These are phyloP conservation scores for Paedocypris sp. DNA, from an alignment of 2,113 vertebrate genomes.

Conservation along the genomic window DNA sequence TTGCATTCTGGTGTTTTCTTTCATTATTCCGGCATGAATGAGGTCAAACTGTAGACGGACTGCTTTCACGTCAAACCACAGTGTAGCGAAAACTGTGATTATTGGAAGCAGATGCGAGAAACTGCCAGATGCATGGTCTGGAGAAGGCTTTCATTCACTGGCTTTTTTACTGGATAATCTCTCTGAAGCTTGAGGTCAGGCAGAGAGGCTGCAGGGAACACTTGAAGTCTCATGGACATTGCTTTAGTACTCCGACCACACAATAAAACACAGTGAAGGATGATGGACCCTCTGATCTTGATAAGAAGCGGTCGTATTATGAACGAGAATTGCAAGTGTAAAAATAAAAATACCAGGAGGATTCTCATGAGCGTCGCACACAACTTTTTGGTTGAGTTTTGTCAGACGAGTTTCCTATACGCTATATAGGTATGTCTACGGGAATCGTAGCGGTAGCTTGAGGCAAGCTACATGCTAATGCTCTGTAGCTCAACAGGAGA, in stretches of 20 bases:
- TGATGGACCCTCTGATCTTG: background rate
- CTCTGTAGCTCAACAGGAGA: too few species aligned
- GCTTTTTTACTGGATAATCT: background rate
- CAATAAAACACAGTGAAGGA: background rate
- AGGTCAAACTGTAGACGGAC: slow-evolving; percentile 20
- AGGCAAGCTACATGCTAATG: too few species aligned
- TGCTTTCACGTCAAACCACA: slow-evolving; percentile 25
- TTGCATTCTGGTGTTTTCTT: background rate
- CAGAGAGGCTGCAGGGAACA: background rate
- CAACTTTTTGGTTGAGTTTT: too few species aligned
- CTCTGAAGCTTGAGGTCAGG: background rate
- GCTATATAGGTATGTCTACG: too few species aligned
- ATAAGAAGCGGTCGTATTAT: background rate
- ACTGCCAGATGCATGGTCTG: background rate
- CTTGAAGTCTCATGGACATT: background rate
- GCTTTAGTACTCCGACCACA: background rate
- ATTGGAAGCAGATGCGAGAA: slow-evolving; percentile 32
- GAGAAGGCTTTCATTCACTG: background rate
- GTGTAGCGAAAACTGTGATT: slow-evolving; percentile 23
- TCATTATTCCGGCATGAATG: slow-evolving; percentile 3
- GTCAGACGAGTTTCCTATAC: too few species aligned
- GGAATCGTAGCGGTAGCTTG: too few species aligned
- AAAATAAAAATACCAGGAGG: too few species aligned
- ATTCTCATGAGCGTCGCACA: too few species aligned
- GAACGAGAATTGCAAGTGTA: too few species aligned